These are phyloP conservation scores for Syngnathus rostellatus DNA, from an alignment of 2,797 vertebrate species.

Conservation along the genomic window DNA sequence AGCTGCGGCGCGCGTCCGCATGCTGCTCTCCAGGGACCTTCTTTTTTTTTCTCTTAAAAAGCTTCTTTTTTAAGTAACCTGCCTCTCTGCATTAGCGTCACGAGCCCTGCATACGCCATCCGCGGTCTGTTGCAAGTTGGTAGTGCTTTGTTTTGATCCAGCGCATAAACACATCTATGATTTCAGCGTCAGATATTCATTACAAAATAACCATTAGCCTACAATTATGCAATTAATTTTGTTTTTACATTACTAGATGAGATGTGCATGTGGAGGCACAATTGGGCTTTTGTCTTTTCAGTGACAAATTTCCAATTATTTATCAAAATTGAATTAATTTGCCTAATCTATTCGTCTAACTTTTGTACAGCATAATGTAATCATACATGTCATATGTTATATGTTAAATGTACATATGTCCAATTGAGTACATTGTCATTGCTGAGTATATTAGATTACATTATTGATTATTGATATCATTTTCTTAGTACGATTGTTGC, in stretches of 20 bases:
- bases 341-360: neutral
- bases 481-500: too few relatives aligned
- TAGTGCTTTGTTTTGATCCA: neutral
- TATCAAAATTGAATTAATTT: neutral
- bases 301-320: neutral
- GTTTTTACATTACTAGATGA: neutral
- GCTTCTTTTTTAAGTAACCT: constrained; percentile 64
- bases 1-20: constrained; percentile 6
- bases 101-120: constrained; percentile 5
- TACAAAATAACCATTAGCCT: too few relatives aligned
- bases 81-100: constrained; percentile 62
- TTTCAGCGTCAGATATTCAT: too few relatives aligned
- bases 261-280: too few relatives aligned
- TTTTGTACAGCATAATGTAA: too few relatives aligned
- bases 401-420: too few relatives aligned
- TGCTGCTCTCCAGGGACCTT: constrained; percentile 58
- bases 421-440: too few relatives aligned
- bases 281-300: neutral
- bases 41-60: constrained; percentile 64
- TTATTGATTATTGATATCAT: too few relatives aligned
- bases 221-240: neutral
- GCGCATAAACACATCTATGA: neutral
- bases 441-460: too few relatives aligned
- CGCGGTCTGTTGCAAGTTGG: neutral
- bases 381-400: too few relatives aligned